Conservation (phyloP, 1,140 invertebrate genomes). For the Littorina saxatilis region DNA sequence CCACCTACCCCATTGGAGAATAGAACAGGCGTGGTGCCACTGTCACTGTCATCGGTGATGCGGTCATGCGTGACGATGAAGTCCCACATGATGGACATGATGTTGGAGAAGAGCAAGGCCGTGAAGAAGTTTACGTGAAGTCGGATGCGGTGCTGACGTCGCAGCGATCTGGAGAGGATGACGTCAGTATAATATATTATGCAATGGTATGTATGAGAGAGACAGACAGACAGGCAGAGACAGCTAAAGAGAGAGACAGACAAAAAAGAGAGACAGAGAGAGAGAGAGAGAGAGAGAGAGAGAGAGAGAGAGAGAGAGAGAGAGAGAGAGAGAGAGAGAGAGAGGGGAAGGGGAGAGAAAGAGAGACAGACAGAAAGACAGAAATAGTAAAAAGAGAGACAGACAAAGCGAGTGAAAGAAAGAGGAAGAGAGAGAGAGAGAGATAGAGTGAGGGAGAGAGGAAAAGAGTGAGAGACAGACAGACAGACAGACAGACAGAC, state of each 20-base stretch:
- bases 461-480: too few species aligned
- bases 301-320: not conserved
- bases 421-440: too few species aligned
- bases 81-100: constrained; percentile 78
- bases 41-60: constrained; percentile 33
- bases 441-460: too few species aligned
- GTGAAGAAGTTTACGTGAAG: constrained; percentile 72
- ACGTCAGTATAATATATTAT: not conserved
- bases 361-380: too few species aligned
- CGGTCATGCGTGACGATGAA: constrained; percentile 67
- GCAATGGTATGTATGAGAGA: not conserved
- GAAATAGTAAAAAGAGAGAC: constrained; percentile 1
- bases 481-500: not conserved
- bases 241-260: too few species aligned
- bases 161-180: constrained; percentile 64
- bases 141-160: constrained; percentile 72
- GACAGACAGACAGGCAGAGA: too few species aligned
- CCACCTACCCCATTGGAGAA: constrained; percentile 59
- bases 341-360: too few species aligned
- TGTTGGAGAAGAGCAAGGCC: constrained; percentile 58
- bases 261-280: not conserved
- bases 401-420: too few species aligned
- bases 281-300: not conserved
- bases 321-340: not conserved
- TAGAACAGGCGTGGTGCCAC: constrained; percentile 53